Evolutionary conservation across 1,140 invertebrate species (phyloP), one percentile per base, ranked within the genome.

Genomic region (Marisa cornuarietis): DNA sequence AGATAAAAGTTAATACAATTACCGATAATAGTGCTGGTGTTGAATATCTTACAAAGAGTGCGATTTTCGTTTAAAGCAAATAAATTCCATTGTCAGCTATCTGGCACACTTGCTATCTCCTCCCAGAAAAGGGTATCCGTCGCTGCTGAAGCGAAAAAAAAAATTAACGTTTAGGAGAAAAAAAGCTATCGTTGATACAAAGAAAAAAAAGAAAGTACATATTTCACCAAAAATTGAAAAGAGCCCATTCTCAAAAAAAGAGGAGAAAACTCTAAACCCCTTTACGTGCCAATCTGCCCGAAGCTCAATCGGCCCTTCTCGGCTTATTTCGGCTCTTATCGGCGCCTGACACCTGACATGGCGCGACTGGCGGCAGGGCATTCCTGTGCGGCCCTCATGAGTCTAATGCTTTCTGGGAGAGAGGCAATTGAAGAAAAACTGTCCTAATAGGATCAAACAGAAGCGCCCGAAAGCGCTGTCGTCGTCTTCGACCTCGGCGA

Each of bases 381-480:
- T 26, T 66, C 26, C 22, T 22, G 22, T 20, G 65, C n/a, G 22
- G n/a, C 11, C 65, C 65, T 31, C 65, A 13, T 68, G n/a, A 68
- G 65, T 68, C 65, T 68, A 68, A 68, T 68, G 26, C 65, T n/a
- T 68, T 31, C 65, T 68, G n/a, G 65, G 26, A 13, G 65, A 68
- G 65, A 68, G 65, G 65, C 65, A 68, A 68, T 68, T 68, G 65
- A 68, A 68, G 65, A 68, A 68, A 68, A 68, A 68, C 26, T 68
- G 65, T n/a, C 65, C 65, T 68, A 68, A 68, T 68, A 68, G 65
- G 65, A 68, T 68, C 65, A 68, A 68, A 68, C 22, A 68, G 65
- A 68, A n/a, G 65, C 65, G 65, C 65, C n/a, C n/a, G 22, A 68
- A 16, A 31, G n/a, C n/a, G 22, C 65, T 13, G n/a, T 13, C 65